These are phyloP conservation scores for Polyommatus iphigenia DNA, from an alignment of 2,888 invertebrate species.

Conservation along the genomic window DNA sequence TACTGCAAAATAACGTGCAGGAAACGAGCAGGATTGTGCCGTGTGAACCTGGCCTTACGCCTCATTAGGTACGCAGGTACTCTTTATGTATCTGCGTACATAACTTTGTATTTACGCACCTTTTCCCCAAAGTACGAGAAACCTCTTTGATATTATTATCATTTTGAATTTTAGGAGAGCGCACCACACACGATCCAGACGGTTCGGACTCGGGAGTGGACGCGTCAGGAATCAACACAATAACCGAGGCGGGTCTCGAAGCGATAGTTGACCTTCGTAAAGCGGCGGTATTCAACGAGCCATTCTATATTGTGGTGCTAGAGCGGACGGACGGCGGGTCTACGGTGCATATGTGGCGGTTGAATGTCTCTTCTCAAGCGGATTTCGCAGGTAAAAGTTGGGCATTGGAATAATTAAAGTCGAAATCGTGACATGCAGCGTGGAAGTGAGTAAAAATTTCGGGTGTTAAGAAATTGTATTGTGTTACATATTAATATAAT, in stretches of 20 bases:
- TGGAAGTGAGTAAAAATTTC: too few relatives aligned
- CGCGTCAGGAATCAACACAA: conserved; percentile 59
- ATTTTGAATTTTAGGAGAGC: conserved; percentile 55
- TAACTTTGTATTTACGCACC: not conserved
- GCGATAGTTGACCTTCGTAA: conserved; percentile 95
- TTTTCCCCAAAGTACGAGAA: not conserved
- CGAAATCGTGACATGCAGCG: too few relatives aligned
- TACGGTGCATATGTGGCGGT: conserved; percentile 97
- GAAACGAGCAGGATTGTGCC: too few relatives aligned
- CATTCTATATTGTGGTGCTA: conserved; percentile 96
- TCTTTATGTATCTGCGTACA: too few relatives aligned
- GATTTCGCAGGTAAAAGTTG: conserved; percentile 57
- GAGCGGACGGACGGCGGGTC: conserved; percentile 92
- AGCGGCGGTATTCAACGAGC: conserved; percentile 93
- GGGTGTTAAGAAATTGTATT: too few relatives aligned
- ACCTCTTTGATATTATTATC: not conserved
- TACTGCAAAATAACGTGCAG: too few relatives aligned
- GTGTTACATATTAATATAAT: too few relatives aligned
- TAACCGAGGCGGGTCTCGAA: conserved; percentile 85
- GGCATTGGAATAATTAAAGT: not conserved
- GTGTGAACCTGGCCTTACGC: too few relatives aligned
- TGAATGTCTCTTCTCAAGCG: conserved; percentile 91
- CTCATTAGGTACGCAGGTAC: too few relatives aligned
- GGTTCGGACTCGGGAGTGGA: conserved; percentile 60
- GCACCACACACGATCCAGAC: conserved; percentile 58